Conservation (phyloP, 2,888 invertebrate genomes). For the Homarus gammarus region DNA sequence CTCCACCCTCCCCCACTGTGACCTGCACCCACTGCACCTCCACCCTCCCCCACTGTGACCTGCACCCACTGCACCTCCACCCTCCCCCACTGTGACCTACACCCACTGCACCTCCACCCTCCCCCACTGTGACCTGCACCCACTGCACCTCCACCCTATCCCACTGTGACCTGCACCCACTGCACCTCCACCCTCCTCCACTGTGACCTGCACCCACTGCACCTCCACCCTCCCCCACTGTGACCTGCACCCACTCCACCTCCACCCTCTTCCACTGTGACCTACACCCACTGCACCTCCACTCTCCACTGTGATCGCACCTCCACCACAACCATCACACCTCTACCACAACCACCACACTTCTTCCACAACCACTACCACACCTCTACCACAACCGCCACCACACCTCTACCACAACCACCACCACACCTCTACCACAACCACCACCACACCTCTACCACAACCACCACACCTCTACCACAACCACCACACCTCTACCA, state of each 20-base stretch:
- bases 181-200: background rate
- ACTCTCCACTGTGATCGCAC: background rate
- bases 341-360: too few species aligned
- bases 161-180: background rate
- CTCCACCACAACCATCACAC: background rate
- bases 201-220: background rate
- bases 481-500: too few species aligned
- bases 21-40: background rate
- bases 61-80: background rate
- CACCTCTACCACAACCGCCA: conserved; percentile 4
- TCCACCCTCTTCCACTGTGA: background rate
- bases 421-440: too few species aligned
- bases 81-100: background rate
- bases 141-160: background rate
- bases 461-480: too few species aligned
- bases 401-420: too few species aligned
- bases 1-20: background rate
- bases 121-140: background rate
- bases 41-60: background rate
- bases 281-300: background rate
- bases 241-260: background rate
- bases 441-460: too few species aligned
- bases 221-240: background rate
- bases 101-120: background rate
- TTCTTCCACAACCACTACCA: background rate